phyloP scores from a whole-genome alignment of 2,113 vertebrate species.

The Nicator chloris region DNA sequence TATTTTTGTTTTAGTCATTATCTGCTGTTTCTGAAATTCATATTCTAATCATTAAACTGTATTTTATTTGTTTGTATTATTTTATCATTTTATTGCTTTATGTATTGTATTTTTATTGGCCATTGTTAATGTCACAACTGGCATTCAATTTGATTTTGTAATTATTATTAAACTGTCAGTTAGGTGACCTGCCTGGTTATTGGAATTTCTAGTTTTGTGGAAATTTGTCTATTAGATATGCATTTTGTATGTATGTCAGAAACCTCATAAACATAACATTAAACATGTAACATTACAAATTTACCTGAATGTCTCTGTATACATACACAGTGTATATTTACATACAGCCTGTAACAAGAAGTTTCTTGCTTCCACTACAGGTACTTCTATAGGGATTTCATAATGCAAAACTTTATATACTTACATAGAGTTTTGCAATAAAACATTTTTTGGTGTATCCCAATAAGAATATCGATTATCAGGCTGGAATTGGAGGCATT shows the following conservation, averaged over 20 bases:
- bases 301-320: background rate
- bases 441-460: background rate
- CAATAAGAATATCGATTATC: background rate
- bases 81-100: background rate
- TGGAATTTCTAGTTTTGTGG: background rate
- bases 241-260: background rate
- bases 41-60: background rate
- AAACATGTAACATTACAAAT: background rate
- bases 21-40: background rate
- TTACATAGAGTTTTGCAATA: background rate
- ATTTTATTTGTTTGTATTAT: background rate
- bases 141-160: background rate
- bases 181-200: rapidly evolving
- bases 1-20: background rate
- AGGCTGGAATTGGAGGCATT: background rate
- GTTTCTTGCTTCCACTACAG: background rate
- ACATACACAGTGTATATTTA: rapidly evolving
- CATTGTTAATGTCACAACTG: background rate
- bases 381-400: background rate
- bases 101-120: background rate
- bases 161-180: background rate
- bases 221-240: background rate
- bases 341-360: background rate
- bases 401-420: background rate
- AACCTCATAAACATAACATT: background rate